Evolutionary conservation across 2,113 vertebrate species (phyloP), one percentile per base, ranked within the genome.

Genomic region (Rhadina sibilatrix): DNA sequence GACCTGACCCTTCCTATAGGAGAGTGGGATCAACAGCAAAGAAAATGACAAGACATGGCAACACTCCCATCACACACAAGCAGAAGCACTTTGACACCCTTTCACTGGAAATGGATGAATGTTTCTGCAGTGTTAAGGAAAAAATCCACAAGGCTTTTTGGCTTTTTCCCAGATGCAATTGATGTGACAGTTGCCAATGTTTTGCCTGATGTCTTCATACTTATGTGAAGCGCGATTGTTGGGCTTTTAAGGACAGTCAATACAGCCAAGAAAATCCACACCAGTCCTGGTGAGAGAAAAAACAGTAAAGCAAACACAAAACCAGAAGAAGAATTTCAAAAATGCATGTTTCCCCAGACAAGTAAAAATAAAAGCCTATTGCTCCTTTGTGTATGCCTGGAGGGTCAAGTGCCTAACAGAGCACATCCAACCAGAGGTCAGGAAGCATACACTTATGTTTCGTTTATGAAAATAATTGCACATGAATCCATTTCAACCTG

Each of bases 21-120:
- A 70, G 47, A 74, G 64, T 37, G n/a, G 65, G n/a, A 38, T 90
- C 71, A 75, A 72, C 53, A 68, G 87, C 81, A 89, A 90, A 90
- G 63, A 88, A 93, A 94, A 93, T 76, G 33, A 81, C 40, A 60
- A 78, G 90, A 81, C 21, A 61, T 22, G 50, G 77, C 83, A 91
- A 82, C 37, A 35, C 53, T 89, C 66, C 57, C 78, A 89, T 69
- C 76, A 47, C 59, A 54, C 47, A 72, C 12, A 83, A 93, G 90
- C 77, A 91, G 82, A 86, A 83, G 78, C 37, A 22, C 83, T 79
- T 57, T 76, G 86, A 90, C 87, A 71, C 64, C 40, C 85, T 94
- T 90, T 83, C 88, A 53, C 70, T 94, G 70, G 78, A 95, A 87
- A 95, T 37, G 94, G 94, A 96, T 82, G 87, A 92, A 90, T 90